Evolutionary conservation across 1,140 invertebrate species (phyloP), one percentile per base, ranked within the genome.

Genomic region (Drosophila bifasciata): DNA sequence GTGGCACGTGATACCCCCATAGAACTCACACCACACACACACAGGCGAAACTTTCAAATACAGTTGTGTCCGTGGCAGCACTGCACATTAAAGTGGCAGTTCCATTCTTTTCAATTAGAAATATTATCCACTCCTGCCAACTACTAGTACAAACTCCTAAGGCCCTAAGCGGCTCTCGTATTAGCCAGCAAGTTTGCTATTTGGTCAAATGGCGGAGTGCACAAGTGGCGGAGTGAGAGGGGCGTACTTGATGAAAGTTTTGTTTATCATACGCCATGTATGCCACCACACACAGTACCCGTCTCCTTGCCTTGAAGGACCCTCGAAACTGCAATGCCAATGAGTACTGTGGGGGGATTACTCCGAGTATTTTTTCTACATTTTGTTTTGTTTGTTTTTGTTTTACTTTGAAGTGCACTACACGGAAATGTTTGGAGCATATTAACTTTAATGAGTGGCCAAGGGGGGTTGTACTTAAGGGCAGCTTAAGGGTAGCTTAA

Each of bases 231-330:
- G 28, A 7, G n/a, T 43, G 19, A 45, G 61, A 43, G 32, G 61
- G 16, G n/a, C n/a, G 58, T 21, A 28, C 43, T 32, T 32, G 45
- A 53, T 7, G 46, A 64, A 76, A 76, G 48, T 63, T 88, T 36
- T 66, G 62, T 88, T 81, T 68, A 64, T 76, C 70, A 81, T 84
- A 74, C 78, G 79, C 69, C 46, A 59, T 49, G 74, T 70, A 45
- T 50, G 55, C 56, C 64, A 15, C 25, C n/a, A 40, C 23, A 40
- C 17, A 46, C 32, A 57, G 16, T 46, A 11, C 16, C 17, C 9
- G 19, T 11, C 15, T 45, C 1, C 4, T 8, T 11, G 3, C 15
- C 36, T 16, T 25, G 32, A 59, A 44, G 55, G 17, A 25, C 41
- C 15, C 17, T 32, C 17, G 25, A 60, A 62, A 61, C 56, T 25